phyloP scores from a whole-genome alignment of 2,797 vertebrate species.

The Melanotaenia parkinsoni region DNA sequence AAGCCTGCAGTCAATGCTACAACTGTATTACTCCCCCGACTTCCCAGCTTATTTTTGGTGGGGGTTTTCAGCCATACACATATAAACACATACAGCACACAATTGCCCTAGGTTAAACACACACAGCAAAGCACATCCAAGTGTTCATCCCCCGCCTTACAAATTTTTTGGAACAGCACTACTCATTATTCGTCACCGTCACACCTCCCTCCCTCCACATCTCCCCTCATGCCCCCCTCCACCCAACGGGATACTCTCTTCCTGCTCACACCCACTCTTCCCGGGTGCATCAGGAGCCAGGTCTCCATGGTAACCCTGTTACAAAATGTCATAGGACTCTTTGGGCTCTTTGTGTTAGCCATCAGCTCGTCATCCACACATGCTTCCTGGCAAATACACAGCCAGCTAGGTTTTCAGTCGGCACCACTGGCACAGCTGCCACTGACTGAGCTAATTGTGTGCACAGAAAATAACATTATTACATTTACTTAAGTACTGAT shows the following conservation, averaged over 20 bases:
- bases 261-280: slow-evolving; percentile 76
- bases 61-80: not conserved
- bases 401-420: slow-evolving; percentile 45
- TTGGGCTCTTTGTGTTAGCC: slow-evolving; percentile 79
- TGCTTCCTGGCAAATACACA: slow-evolving; percentile 60
- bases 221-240: slow-evolving; percentile 14
- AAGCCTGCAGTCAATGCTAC: slow-evolving; percentile 65
- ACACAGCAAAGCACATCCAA: slow-evolving; percentile 53
- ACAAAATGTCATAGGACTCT: slow-evolving; percentile 83
- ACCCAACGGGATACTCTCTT: slow-evolving; percentile 75
- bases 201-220: slow-evolving; percentile 16
- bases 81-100: slow-evolving; percentile 14
- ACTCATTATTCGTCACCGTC: slow-evolving; percentile 68
- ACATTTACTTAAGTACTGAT: not conserved
- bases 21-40: slow-evolving; percentile 72
- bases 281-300: slow-evolving; percentile 70
- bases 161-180: slow-evolving; percentile 71
- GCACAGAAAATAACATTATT: not conserved
- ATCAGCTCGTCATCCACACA: slow-evolving; percentile 72
- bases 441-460: slow-evolving; percentile 5
- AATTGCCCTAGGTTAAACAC: slow-evolving; percentile 41
- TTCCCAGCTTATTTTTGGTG: not conserved
- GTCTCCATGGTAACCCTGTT: slow-evolving; percentile 80
- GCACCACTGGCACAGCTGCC: slow-evolving; percentile 57
- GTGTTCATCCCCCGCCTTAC: slow-evolving; percentile 55